phyloP scores from a whole-genome alignment of 2,888 invertebrate species.

The Perithous albicinctus region DNA sequence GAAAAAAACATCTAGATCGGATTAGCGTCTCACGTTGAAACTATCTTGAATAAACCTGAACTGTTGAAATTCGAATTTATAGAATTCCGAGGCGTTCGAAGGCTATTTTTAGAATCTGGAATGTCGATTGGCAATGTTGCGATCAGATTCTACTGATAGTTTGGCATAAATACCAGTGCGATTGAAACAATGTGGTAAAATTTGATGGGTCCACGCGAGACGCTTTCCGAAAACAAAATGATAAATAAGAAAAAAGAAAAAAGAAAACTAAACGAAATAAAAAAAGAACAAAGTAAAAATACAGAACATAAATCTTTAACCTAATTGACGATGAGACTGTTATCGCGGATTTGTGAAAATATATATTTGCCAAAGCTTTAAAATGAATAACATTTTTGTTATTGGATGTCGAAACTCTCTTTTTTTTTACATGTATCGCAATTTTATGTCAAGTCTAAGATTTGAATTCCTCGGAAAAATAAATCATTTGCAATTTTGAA shows the following conservation, averaged over 20 bases:
- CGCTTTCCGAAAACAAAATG: slow-evolving; percentile 43
- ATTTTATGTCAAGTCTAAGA: not conserved
- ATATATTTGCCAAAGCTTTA: not conserved
- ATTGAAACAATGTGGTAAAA: slow-evolving; percentile 1
- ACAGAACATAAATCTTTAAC: slow-evolving; percentile 30
- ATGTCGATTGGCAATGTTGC: not conserved
- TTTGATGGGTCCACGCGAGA: slow-evolving; percentile 7
- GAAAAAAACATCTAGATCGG: slow-evolving; percentile 35
- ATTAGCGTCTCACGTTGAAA: slow-evolving; percentile 36
- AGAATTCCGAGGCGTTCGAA: slow-evolving; percentile 28
- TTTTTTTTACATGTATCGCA: not conserved
- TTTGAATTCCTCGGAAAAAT: not conserved
- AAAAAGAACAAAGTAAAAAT: slow-evolving; percentile 43
- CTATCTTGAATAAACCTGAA: slow-evolving; percentile 28
- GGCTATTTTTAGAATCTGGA: slow-evolving; percentile 25
- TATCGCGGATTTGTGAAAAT: not conserved
- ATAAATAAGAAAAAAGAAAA: slow-evolving; percentile 47
- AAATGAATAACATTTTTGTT: slow-evolving; percentile 35
- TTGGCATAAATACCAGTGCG: not conserved
- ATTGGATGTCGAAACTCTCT: not conserved
- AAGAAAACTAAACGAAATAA: slow-evolving; percentile 45
- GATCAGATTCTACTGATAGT: not conserved
- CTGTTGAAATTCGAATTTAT: slow-evolving; percentile 40
- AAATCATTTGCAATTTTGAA: not conserved
- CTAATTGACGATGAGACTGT: slow-evolving; percentile 52